Conservation (phyloP, 2,888 invertebrate genomes). For the Chydorus sphaericus region DNA sequence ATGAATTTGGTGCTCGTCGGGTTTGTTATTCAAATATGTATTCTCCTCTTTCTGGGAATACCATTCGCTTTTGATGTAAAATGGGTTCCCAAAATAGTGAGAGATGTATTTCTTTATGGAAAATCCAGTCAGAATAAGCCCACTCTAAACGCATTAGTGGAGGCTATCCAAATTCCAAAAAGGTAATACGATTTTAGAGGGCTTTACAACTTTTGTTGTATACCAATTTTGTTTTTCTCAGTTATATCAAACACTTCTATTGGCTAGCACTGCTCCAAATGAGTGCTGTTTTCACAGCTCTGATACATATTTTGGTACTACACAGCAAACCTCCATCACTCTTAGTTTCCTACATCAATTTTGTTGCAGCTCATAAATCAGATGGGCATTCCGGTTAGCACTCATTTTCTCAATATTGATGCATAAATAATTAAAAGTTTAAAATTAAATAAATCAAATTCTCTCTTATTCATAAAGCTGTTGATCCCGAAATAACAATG, state of each 20-base stretch:
- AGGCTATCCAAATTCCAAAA: too few species aligned
- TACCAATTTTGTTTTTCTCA: too few species aligned
- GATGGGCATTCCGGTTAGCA: too few species aligned
- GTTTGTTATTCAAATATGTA: neutral
- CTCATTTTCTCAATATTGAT: too few species aligned
- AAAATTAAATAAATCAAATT: too few species aligned
- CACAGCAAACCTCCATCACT: neutral
- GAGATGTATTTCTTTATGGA: neutral
- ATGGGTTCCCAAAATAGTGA: neutral
- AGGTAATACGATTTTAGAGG: too few species aligned
- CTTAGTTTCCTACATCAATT: neutral
- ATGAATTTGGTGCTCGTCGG: too few species aligned
- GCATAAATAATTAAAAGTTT: too few species aligned
- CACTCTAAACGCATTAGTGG: too few species aligned
- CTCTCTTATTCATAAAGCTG: neutral
- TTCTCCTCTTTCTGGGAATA: neutral
- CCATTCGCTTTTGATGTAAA: neutral
- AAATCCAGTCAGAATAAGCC: neutral
- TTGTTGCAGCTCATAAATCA: neutral
- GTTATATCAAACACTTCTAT: neutral
- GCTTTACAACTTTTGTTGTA: too few species aligned
- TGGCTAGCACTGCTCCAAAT: neutral
- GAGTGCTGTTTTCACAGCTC: neutral
- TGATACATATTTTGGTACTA: neutral
- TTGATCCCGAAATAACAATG: neutral